These are phyloP conservation scores for Chionis minor DNA, from an alignment of 2,113 vertebrate species.

Conservation along the genomic window DNA sequence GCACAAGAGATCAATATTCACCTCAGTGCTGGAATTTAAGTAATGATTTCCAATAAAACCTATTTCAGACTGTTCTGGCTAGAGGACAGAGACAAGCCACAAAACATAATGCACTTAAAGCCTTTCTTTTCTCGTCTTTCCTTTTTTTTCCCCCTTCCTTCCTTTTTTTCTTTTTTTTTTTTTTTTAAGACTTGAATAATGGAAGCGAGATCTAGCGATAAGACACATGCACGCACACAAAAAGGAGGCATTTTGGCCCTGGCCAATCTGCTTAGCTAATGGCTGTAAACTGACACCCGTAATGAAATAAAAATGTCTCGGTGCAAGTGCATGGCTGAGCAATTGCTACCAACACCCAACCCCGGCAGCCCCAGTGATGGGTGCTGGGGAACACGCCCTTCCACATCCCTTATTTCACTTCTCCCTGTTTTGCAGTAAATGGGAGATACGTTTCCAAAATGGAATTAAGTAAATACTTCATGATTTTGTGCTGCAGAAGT, in stretches of 20 bases:
- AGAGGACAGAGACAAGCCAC: slow-evolving; percentile 73
- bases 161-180: neutral
- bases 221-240: slow-evolving; percentile 36
- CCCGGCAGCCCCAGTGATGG: slow-evolving; percentile 30
- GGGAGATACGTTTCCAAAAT: neutral
- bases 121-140: neutral
- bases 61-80: slow-evolving; percentile 70
- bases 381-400: slow-evolving; percentile 23
- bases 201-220: slow-evolving; percentile 80
- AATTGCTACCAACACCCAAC: slow-evolving; percentile 69
- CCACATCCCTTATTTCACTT: slow-evolving; percentile 19
- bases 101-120: slow-evolving; percentile 67
- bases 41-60: slow-evolving; percentile 84
- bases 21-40: slow-evolving; percentile 73
- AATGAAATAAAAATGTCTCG: slow-evolving; percentile 85
- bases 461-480: neutral
- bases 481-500: neutral
- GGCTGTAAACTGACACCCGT: slow-evolving; percentile 82
- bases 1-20: slow-evolving; percentile 73
- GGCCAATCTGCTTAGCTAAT: slow-evolving; percentile 82
- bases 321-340: slow-evolving; percentile 70
- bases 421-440: neutral
- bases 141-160: neutral
- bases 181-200: slow-evolving; percentile 73
- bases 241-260: slow-evolving; percentile 71